These are phyloP conservation scores for Dinoponera quadriceps DNA, from an alignment of 1,140 invertebrate genomes.

Conservation along the genomic window DNA sequence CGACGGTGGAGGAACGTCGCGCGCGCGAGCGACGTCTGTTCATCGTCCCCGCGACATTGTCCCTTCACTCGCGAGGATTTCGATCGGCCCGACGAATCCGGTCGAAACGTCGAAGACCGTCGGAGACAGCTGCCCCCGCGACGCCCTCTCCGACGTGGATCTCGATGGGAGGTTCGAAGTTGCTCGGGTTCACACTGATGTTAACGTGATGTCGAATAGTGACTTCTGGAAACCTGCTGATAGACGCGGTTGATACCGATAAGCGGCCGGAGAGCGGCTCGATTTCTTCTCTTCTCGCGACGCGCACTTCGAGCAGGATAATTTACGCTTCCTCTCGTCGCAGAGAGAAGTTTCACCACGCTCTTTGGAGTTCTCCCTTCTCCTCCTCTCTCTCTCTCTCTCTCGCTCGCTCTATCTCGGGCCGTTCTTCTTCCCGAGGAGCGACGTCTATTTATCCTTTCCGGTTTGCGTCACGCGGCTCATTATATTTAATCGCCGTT, in stretches of 20 bases:
- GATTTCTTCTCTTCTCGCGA: neutral
- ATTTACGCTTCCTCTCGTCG: constrained; percentile 12
- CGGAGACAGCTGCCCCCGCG: no score
- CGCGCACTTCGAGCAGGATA: neutral
- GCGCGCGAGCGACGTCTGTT: no score
- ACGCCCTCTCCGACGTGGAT: no score
- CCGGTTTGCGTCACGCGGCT: constrained; percentile 13
- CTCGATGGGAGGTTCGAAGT: no score
- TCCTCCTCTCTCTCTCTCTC: no score
- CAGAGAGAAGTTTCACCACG: neutral
- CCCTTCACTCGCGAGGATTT: constrained; percentile 16
- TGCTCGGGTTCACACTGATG: no score
- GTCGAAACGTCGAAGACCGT: neutral
- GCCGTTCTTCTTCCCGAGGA: neutral
- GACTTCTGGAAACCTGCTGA: no score
- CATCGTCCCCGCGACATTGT: constrained; percentile 8
- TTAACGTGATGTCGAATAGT: no score
- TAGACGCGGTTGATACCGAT: neutral
- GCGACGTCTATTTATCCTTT: constrained; percentile 30
- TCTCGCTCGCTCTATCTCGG: no score
- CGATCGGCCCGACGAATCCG: constrained; percentile 50
- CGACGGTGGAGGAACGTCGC: no score
- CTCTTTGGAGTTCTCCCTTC: no score
- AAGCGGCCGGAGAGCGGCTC: neutral
- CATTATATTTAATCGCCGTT: constrained; percentile 37